Conservation (phyloP, 2,797 vertebrate species). For the Stomatorhinus walkeri region DNA sequence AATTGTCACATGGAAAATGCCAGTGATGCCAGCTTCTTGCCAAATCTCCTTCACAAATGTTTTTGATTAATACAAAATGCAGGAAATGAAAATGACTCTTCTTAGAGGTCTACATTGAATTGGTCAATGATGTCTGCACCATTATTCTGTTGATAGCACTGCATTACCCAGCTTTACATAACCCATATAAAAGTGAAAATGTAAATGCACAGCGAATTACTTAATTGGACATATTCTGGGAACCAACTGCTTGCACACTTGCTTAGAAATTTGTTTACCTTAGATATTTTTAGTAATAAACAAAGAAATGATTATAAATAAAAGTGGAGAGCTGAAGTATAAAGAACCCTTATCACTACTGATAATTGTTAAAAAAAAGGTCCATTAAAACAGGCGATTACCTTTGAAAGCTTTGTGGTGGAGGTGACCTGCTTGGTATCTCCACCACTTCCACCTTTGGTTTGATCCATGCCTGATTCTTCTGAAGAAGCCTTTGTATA, state of each 20-base stretch:
- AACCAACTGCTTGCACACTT: neutral
- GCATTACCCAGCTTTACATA: neutral
- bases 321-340: neutral
- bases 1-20: neutral
- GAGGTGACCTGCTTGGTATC: conserved; percentile 85
- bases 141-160: neutral
- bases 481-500: conserved; percentile 70
- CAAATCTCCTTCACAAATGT: neutral
- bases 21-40: neutral
- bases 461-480: conserved; percentile 63
- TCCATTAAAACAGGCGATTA: neutral
- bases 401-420: conserved; percentile 42
- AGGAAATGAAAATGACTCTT: neutral
- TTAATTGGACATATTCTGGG: neutral
- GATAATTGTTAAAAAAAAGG: neutral
- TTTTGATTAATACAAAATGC: neutral
- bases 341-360: neutral
- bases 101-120: neutral
- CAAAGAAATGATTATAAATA: neutral
- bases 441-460: conserved; percentile 61
- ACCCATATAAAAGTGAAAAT: neutral
- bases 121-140: neutral
- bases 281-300: neutral
- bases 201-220: neutral
- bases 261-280: neutral